These are phyloP conservation scores for Acanthochromis polyacanthus DNA, from an alignment of 2,113 vertebrate species.

Conservation along the genomic window DNA sequence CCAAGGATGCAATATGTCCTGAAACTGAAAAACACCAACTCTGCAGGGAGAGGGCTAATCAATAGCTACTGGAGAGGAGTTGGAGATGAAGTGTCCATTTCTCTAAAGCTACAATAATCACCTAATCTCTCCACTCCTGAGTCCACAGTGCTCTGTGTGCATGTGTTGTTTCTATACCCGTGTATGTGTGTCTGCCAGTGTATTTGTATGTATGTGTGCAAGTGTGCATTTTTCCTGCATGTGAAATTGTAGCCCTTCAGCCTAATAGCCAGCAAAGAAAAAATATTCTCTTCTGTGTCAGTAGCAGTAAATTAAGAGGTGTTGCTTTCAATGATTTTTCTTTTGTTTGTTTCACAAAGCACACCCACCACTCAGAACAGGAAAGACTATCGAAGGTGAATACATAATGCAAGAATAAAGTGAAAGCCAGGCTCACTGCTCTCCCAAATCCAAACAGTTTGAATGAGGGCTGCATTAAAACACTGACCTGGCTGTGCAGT, in stretches of 20 bases:
- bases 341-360: constrained; percentile 30
- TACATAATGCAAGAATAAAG: constrained; percentile 19
- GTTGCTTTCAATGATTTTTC: constrained; percentile 15
- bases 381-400: constrained; percentile 24
- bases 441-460: constrained; percentile 5
- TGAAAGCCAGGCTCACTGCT: constrained; percentile 13
- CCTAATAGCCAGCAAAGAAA: constrained; percentile 49
- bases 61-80: constrained; percentile 46
- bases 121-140: constrained; percentile 33
- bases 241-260: constrained; percentile 46
- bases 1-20: constrained; percentile 9
- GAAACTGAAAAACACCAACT: constrained; percentile 35
- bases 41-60: constrained; percentile 39
- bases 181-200: background rate
- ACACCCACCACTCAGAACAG: constrained; percentile 1
- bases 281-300: constrained; percentile 44
- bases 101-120: constrained; percentile 64
- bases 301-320: constrained; percentile 47
- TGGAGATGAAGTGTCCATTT: constrained; percentile 64
- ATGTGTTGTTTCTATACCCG: background rate
- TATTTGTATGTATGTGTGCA: background rate
- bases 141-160: constrained; percentile 29
- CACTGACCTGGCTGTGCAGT: background rate
- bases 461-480: constrained; percentile 18
- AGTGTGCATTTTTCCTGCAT: constrained; percentile 37